Base-by-base conservation (phyloP, 2,888 invertebrate genomes). In the Parapristionchus giblindavisi region DNA sequence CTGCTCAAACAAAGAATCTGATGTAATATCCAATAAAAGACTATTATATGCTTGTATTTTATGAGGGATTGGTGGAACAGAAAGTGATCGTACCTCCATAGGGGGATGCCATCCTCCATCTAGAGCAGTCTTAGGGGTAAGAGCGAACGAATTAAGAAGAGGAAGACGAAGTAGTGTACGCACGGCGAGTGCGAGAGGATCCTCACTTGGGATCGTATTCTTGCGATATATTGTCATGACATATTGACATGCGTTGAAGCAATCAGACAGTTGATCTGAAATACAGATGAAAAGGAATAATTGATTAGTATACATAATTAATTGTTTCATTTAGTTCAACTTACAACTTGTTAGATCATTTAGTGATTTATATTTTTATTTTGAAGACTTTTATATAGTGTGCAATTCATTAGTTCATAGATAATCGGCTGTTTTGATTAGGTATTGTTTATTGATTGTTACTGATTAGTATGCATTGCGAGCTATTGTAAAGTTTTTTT, bases 161-260 rank as follows among this genome's bases (percentile, higher is more conserved):
- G 73, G 73, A n/a, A 51, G 24, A 14, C 73, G 60, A 4, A 73
- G 60, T 21, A 73, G 73, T 27, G 73, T 56, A 38, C 70, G 70
- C 11, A 71, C 24, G 40, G 38, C 36, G 56, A 38, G 56, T n/a
- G 40, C 56, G 17, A 71, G 56, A 8, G 70, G 56, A 27, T 71
- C 40, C 6, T 38, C 40, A 40, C 29, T 32, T 27, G 38, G 21
- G 21, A 56, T 36, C n/a, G 32, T 34, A 21, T 40, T 21, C 14
- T 40, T 29, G n/a, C 40, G 32, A 40, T 40, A 56, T 54, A 56
- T 32, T 2, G 56, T 40, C 4, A 71, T 24, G n/a, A 71, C 27
- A 40, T 40, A 71, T 56, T 71, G 70, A n/a, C 56, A 56, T n/a
- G 43, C 43, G 21, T 43, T n/a, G 56, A 71, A 71, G 38, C 40